Evolutionary conservation across 2,113 vertebrate genomes (phyloP).

Genomic region (Chlorodrepanis virens): DNA sequence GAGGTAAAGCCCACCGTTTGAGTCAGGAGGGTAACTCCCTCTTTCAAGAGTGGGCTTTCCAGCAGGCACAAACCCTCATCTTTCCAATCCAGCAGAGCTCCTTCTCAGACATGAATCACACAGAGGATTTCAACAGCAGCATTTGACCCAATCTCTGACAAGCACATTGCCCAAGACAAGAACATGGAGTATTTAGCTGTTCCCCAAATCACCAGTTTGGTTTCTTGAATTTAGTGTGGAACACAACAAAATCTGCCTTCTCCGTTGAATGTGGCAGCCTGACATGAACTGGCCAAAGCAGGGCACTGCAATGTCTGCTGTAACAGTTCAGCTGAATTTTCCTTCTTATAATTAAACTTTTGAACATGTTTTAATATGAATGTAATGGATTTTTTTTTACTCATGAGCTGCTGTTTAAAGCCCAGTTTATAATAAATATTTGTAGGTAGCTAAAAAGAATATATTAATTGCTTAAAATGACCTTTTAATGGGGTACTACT

Average conservation of each 20-base stretch:
- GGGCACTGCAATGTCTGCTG: not conserved
- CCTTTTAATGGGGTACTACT: slow-evolving; percentile 41
- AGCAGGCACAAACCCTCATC: not conserved
- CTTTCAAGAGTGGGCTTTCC: not conserved
- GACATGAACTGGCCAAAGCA: not conserved
- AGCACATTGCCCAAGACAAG: not conserved
- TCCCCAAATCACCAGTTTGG: not conserved
- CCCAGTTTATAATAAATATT: slow-evolving; percentile 65
- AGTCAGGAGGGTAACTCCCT: not conserved
- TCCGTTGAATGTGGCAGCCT: not conserved
- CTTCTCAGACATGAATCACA: not conserved
- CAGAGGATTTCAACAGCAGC: not conserved
- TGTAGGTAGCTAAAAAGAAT: slow-evolving; percentile 69
- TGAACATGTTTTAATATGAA: slow-evolving; percentile 62
- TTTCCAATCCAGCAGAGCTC: not conserved
- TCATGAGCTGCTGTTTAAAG: slow-evolving; percentile 54
- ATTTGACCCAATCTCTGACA: not conserved
- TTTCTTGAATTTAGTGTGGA: not conserved
- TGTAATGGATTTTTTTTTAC: slow-evolving; percentile 55
- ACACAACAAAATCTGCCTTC: not conserved
- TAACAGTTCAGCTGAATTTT: slow-evolving; percentile 44
- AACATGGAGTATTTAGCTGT: not conserved
- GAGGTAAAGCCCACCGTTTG: not conserved
- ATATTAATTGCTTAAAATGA: slow-evolving; percentile 67
- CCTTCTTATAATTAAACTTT: slow-evolving; percentile 56